These are phyloP conservation scores for Acanthornis magna DNA, from an alignment of 2,797 vertebrate species.

Conservation along the genomic window DNA sequence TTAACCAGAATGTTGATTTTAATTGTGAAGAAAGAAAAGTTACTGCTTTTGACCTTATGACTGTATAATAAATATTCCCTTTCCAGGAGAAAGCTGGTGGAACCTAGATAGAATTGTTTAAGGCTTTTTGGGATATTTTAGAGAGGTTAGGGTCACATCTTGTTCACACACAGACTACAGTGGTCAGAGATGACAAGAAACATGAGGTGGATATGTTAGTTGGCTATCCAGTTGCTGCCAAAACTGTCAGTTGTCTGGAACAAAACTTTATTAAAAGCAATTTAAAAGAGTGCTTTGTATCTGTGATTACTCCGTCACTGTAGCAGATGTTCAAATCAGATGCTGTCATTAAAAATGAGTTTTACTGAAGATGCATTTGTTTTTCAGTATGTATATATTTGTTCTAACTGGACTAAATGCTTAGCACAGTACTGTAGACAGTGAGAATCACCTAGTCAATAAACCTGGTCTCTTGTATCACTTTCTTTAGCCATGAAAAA, in stretches of 20 bases:
- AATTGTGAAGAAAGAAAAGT: not conserved
- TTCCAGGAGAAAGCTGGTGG: not conserved
- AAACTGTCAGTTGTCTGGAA: not conserved
- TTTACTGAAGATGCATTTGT: not conserved
- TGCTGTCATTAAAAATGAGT: not conserved
- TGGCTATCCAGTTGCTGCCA: not conserved
- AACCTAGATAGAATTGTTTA: not conserved
- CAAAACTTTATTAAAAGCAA: conserved; percentile 18
- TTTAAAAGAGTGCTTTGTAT: not conserved
- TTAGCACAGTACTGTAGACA: not conserved
- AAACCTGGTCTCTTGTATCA: not conserved
- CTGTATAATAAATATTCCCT: not conserved
- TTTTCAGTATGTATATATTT: not conserved
- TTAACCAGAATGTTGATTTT: not conserved
- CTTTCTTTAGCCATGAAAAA: not conserved
- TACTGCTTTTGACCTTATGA: not conserved
- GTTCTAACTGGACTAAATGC: not conserved
- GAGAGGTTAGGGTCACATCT: not conserved
- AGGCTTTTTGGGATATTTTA: not conserved
- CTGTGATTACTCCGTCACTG: not conserved
- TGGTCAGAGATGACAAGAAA: not conserved
- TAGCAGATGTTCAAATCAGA: not conserved
- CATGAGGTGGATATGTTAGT: not conserved
- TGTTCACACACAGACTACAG: not conserved
- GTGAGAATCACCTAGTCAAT: not conserved